Base-by-base conservation (phyloP, 2,113 vertebrate genomes). In the Australoheros scitulus region DNA sequence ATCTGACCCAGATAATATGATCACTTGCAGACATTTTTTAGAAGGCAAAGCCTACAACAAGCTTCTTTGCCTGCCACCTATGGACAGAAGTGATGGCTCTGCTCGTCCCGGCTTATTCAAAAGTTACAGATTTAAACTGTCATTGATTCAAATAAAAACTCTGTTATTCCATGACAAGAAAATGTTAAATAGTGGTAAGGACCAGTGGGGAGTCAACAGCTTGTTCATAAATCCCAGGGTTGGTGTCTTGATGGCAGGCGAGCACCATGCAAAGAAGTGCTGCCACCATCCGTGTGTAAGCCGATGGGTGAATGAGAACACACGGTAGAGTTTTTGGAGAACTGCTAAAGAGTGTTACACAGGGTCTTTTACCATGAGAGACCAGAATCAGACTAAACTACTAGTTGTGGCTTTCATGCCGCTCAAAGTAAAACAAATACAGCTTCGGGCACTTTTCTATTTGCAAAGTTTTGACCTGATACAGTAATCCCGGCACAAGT, bases 51-150 rank as follows among this genome's bases (percentile, higher is more conserved):
- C 26, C 24, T 34, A 7, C 29, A 72, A 52, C 29, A 1, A 52
- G 11, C 50, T 32, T 29, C 24, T 70, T 13, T 70, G 29, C 0
- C 24, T 72, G 47, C 1, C 0, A 11, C 26, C 43, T 52, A 0
- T 20, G 43, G 24, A 52, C 65, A 32, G 43, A 52, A 52, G 24
- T 52, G 15, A 52, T 2, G 0, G 68, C 17, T 55, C 50, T 20
- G 47, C 43, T 72, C 26, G 0, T 29, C 43, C 43, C 52, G 17
- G 32, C 43, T 32, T 5, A 52, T 52, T 55, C 3, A 55, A 11
- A 72, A 18, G 20, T 72, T 7, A 52, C 7, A 52, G 43, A 52
- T 52, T 52, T 0, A 52, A 32, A 43, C 7, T 32, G 43, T 26
- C 10, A 11, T 52, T 32, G 10, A 32, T 52, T 2, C 50, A 52